These are phyloP conservation scores for Athalia cordata DNA, from an alignment of 2,888 invertebrate species.

Conservation along the genomic window DNA sequence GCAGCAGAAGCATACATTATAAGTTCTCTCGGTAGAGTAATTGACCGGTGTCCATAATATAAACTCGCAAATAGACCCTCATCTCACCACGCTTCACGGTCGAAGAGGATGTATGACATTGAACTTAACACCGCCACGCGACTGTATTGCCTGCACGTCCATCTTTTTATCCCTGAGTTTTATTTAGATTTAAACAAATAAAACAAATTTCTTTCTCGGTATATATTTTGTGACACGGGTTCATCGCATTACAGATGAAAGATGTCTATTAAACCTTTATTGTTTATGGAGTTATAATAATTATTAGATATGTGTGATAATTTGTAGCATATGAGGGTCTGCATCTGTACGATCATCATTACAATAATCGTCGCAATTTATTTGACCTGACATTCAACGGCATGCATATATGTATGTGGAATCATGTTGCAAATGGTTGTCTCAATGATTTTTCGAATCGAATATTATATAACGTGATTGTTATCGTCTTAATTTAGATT, in stretches of 20 bases:
- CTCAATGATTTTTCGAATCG: not conserved
- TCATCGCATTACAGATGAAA: no score
- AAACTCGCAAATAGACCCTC: constrained; percentile 37
- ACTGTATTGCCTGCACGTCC: not conserved
- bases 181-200: not conserved
- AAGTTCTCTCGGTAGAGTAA: not conserved
- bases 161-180: not conserved
- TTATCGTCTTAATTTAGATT: not conserved
- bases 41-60: constrained; percentile 53
- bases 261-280: no score
- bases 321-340: not conserved
- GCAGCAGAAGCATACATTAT: not conserved
- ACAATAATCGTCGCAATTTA: constrained; percentile 9
- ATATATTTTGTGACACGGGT: no score
- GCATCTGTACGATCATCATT: not conserved
- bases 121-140: constrained; percentile 66
- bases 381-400: constrained; percentile 24
- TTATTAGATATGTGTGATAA: not conserved
- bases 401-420: not conserved
- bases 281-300: no score
- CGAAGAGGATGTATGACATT: constrained; percentile 66
- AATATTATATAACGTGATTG: not conserved
- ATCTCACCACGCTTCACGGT: constrained; percentile 47
- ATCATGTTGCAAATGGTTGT: not conserved
- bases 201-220: no score